Conservation (phyloP, 2,797 vertebrate species). For the Anisognathus igniventris region DNA sequence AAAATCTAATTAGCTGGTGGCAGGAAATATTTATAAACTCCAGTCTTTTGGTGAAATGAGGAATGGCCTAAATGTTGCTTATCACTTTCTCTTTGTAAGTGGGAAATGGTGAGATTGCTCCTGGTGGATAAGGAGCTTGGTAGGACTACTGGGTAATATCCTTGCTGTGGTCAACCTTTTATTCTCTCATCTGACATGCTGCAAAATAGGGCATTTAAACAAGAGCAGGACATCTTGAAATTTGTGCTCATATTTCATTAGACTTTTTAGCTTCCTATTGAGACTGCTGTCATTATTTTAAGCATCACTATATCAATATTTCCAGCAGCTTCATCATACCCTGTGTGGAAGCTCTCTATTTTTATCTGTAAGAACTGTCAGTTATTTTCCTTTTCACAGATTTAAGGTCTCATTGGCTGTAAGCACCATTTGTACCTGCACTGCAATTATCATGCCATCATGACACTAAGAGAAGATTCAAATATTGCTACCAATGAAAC, state of each 20-base stretch:
- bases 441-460: neutral
- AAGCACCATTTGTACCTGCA: neutral
- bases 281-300: constrained; percentile 5
- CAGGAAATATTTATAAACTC: neutral
- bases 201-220: neutral
- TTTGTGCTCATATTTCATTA: neutral
- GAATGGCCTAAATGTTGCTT: neutral
- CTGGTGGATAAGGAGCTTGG: neutral
- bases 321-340: neutral
- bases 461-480: neutral
- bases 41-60: neutral
- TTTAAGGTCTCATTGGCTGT: neutral
- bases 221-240: neutral
- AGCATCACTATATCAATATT: neutral
- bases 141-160: neutral
- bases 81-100: neutral
- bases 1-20: neutral
- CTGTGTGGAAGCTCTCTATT: neutral
- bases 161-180: neutral
- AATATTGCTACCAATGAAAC: neutral
- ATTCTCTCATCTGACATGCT: neutral
- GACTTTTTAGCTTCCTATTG: neutral
- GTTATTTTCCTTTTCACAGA: neutral
- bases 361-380: neutral
- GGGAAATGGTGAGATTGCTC: neutral